Evolutionary conservation across 2,113 vertebrate species (phyloP).

Genomic region (Percina caprodes): DNA sequence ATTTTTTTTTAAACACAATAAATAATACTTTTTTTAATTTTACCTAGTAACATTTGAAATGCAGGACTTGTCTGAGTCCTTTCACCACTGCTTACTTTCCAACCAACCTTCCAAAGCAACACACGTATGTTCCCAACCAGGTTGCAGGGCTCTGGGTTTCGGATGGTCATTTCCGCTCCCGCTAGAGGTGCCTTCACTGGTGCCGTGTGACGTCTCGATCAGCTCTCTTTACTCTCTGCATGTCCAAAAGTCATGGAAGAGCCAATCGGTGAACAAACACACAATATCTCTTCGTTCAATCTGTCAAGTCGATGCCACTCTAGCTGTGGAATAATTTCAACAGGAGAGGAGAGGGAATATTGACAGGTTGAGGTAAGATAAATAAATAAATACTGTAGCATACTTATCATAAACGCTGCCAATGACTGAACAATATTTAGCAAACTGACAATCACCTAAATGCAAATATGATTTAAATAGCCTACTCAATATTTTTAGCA

Average conservation of each 20-base stretch:
- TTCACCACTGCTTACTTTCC: neutral
- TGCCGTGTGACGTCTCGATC: neutral
- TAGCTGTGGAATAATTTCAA: conserved; percentile 19
- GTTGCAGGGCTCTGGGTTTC: conserved; percentile 17
- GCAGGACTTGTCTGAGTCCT: too few relatives aligned
- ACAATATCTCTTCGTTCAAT: conserved; percentile 1
- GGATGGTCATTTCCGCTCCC: conserved; percentile 35
- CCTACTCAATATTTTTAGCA: too few relatives aligned
- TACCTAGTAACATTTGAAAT: too few relatives aligned
- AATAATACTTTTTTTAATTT: too few relatives aligned
- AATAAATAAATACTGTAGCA: too few relatives aligned
- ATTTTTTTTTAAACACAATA: too few relatives aligned
- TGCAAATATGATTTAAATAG: neutral
- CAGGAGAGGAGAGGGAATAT: neutral
- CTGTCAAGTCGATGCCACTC: neutral
- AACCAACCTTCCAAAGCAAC: neutral
- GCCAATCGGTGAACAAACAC: conserved; percentile 50
- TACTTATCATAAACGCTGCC: neutral
- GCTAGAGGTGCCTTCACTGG: conserved; percentile 6
- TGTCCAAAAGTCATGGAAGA: conserved; percentile 74
- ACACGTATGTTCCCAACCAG: neutral
- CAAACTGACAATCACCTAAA: neutral
- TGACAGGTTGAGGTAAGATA: conserved; percentile 38
- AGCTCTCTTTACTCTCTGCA: conserved; percentile 41
- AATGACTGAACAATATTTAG: neutral